A percentile compares a stretch with the other conserved stretches of the same genome.
Evolutionary conservation across 2,113 vertebrate species (phyloP).

Genomic region (Cyanoderma ruficeps): DNA sequence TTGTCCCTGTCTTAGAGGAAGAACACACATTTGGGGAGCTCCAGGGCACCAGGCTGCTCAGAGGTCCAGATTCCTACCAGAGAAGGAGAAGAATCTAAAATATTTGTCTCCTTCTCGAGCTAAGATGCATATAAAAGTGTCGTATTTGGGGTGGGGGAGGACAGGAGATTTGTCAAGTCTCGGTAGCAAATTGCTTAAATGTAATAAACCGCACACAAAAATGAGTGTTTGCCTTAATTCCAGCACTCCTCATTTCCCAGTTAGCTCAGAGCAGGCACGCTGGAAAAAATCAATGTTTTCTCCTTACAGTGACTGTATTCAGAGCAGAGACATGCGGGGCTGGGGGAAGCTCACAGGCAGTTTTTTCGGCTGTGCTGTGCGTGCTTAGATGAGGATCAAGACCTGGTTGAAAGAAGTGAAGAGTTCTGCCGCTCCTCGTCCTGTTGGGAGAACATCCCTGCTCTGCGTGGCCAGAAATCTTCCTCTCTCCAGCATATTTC

Average conservation of each 20-base stretch:
- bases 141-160: neutral
- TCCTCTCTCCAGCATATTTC: neutral
- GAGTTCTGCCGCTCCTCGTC: neutral
- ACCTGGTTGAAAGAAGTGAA: neutral
- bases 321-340: neutral
- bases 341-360: neutral
- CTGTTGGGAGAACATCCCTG: neutral
- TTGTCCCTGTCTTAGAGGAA: neutral
- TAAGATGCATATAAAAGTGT: neutral
- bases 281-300: neutral
- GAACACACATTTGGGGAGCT: neutral
- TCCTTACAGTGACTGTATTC: neutral
- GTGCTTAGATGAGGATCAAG: neutral
- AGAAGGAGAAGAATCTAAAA: neutral
- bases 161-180: neutral
- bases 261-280: neutral
- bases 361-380: accelerated
- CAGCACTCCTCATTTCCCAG: neutral
- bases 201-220: neutral
- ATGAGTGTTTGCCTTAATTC: neutral
- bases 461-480: neutral
- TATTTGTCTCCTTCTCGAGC: neutral
- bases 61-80: neutral
- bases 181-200: neutral
- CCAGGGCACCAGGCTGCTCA: neutral